Evolutionary conservation across 2,888 invertebrate species (phyloP).

Genomic region (Rugalucina vietnamica): DNA sequence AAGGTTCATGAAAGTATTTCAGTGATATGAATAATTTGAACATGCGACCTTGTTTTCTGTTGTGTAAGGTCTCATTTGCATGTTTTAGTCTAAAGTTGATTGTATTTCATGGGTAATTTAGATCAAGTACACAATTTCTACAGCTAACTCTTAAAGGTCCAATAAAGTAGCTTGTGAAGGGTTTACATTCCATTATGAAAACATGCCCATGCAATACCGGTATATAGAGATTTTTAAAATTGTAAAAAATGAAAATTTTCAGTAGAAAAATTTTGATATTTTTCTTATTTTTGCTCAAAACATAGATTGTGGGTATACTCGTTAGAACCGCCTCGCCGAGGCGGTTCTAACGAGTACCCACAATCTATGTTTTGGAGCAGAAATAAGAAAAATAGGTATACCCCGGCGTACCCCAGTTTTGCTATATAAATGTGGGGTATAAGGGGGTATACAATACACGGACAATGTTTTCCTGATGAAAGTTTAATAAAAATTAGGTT

Average conservation of each 20-base stretch:
- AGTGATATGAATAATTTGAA: background rate
- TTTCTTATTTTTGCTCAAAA: too few relatives aligned
- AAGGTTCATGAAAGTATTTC: too few relatives aligned
- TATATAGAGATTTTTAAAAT: too few relatives aligned
- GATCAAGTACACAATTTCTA: background rate
- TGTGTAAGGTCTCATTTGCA: background rate
- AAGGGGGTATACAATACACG: conserved; percentile 1
- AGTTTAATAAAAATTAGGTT: conserved; percentile 27
- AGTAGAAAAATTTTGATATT: too few relatives aligned
- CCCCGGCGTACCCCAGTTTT: too few relatives aligned
- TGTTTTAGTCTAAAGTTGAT: background rate
- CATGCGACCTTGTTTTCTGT: background rate
- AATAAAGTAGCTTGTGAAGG: background rate
- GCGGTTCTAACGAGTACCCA: too few relatives aligned
- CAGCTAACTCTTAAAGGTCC: background rate
- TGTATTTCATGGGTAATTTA: background rate
- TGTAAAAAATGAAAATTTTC: too few relatives aligned
- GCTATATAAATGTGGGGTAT: background rate
- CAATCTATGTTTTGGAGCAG: too few relatives aligned
- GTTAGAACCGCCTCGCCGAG: too few relatives aligned
- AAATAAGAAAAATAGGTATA: too few relatives aligned
- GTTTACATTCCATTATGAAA: too few relatives aligned
- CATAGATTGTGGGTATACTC: background rate
- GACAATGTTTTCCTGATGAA: conserved; percentile 44
- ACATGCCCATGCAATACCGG: too few relatives aligned